Evolutionary conservation across 2,113 vertebrate species (phyloP), one percentile per base, ranked within the genome.

Genomic region (Saccopteryx bilineata): DNA sequence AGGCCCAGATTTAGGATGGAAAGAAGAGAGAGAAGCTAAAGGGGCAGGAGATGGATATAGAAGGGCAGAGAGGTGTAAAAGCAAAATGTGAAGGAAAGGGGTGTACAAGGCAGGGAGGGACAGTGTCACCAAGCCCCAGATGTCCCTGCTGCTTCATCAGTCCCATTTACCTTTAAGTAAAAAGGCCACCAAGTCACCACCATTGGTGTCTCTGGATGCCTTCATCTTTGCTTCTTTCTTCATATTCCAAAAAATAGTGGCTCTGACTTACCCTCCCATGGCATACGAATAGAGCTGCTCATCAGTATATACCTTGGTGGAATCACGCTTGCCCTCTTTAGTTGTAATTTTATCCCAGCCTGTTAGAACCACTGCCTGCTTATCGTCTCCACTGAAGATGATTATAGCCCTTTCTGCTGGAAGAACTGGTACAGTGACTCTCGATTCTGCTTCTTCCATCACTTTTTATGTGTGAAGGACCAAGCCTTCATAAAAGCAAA

Each of bases 91-190:
- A 1, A 12, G 31, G 58, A 12, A 24, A 80, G 15, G n/a, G 3
- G 80, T 7, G 1, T 4, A 7, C 0, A 1, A 3, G 31, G n/a
- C 11, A 4, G 24, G 9, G 18, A 2, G 2, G 9, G 5, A 21
- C 7, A 33, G 1, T 7, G 11, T 23, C 56, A 60, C 63, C 28
- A 19, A 28, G 17, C 26, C 28, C 71, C 13, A n/a, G 71, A 24
- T n/a, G 24, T 5, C 12, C 23, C 19, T 14, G 23, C 52, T 0
- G 0, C 33, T 12, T 11, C 19, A 15, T 26, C 81, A 4, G 15
- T 24, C 18, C 63, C 14, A 33, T 26, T 7, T 31, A 5, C 39
- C 14, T 7, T 13, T 28, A 66, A 28, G 21, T 8, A 24, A 8
- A 50, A 61, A 13, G 6, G 31, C 21, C 5, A 4, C 10, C 1